Conservation (phyloP, 2,113 vertebrate genomes). For the Tiliqua scincoides region DNA sequence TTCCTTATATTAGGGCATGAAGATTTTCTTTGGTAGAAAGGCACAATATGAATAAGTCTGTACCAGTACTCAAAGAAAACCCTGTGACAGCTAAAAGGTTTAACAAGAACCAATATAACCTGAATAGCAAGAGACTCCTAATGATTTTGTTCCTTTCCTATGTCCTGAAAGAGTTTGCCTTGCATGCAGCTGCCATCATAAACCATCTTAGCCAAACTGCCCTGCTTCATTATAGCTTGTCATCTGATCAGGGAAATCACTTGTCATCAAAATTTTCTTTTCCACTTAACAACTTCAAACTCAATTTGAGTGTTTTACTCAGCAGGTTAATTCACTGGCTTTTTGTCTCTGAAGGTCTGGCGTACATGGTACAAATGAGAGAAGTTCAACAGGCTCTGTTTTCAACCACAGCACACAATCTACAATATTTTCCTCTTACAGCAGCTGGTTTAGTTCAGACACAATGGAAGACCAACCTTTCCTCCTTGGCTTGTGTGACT, state of each 20-base stretch:
- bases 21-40: neutral
- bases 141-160: neutral
- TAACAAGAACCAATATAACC: neutral
- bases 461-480: too few relatives aligned
- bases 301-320: conserved; percentile 59
- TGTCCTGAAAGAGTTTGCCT: conserved; percentile 23
- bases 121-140: conserved; percentile 20
- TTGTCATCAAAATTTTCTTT: conserved; percentile 73
- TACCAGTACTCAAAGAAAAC: conserved; percentile 17
- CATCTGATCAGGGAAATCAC: conserved; percentile 72
- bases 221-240: conserved; percentile 59
- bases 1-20: neutral
- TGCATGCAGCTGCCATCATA: conserved; percentile 58
- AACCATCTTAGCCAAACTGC: conserved; percentile 57
- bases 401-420: neutral
- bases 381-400: neutral
- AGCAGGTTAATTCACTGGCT: conserved; percentile 41
- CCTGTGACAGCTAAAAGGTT: conserved; percentile 1
- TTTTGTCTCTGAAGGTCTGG: conserved; percentile 33
- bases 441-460: neutral
- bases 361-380: neutral
- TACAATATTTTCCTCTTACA: neutral
- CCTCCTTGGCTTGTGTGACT: too few relatives aligned
- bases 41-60: neutral
- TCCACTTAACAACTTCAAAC: conserved; percentile 71